Evolutionary conservation across 2,888 invertebrate genomes (phyloP).

Genomic region (Subacronicta megacephala): DNA sequence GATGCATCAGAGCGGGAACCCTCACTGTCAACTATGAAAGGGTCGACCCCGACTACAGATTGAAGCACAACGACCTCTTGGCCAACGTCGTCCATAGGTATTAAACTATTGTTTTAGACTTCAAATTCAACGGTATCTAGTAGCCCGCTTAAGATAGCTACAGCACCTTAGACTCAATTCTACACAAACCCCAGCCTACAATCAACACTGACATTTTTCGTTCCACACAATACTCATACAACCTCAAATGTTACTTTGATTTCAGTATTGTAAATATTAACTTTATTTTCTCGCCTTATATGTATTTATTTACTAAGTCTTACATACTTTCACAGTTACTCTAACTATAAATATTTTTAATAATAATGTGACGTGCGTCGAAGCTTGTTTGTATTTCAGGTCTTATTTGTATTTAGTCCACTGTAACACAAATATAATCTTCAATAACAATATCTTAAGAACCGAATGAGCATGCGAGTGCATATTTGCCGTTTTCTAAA

Average conservation of each 20-base stretch:
- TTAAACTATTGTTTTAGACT: constrained; percentile 19
- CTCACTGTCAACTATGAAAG: constrained; percentile 98
- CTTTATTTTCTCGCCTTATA: constrained; percentile 64
- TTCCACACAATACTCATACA: constrained; percentile 56
- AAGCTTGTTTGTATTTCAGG: constrained; percentile 75
- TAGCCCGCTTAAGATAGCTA: constrained; percentile 61
- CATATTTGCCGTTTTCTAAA: constrained; percentile 64
- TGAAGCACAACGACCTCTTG: constrained; percentile 97
- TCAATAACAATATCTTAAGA: constrained; percentile 66
- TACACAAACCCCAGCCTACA: constrained; percentile 40
- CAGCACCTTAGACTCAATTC: constrained; percentile 56
- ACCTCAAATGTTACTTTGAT: constrained; percentile 54
- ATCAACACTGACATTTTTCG: constrained; percentile 39
- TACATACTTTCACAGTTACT: constrained; percentile 55
- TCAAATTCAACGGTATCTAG: constrained; percentile 27
- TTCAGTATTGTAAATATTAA: constrained; percentile 67
- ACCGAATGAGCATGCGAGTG: constrained; percentile 86
- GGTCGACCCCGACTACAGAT: constrained; percentile 96
- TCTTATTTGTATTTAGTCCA: constrained; percentile 73
- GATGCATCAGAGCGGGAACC: constrained; percentile 97
- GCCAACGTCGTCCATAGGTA: constrained; percentile 98
- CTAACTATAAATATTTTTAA: constrained; percentile 53
- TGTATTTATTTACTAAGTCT: constrained; percentile 63
- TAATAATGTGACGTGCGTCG: constrained; percentile 61
- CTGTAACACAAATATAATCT: constrained; percentile 68